These are phyloP conservation scores for Lomographa bimaculata DNA, from an alignment of 2,888 invertebrate species.

Conservation along the genomic window DNA sequence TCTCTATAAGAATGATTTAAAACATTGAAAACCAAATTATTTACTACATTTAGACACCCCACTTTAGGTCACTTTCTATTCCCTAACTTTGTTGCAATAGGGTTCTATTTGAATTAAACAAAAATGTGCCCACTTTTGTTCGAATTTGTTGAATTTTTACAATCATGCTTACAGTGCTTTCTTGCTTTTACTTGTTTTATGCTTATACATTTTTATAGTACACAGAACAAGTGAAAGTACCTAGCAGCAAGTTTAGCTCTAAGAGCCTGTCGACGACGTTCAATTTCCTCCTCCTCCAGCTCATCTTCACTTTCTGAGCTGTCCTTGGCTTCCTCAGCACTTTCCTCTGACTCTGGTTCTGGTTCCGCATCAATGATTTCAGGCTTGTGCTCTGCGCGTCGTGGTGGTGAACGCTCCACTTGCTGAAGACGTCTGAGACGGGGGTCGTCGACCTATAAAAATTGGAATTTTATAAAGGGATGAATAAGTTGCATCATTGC, in stretches of 20 bases:
- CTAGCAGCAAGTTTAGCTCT: constrained; percentile 74
- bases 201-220: too few species aligned
- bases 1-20: constrained; percentile 76
- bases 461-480: not conserved
- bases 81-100: too few species aligned
- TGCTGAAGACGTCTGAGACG: constrained; percentile 90
- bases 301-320: constrained; percentile 91
- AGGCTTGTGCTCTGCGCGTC: constrained; percentile 81
- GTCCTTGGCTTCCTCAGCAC: constrained; percentile 63
- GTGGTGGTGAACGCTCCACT: constrained; percentile 78
- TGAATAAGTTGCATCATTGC: too few species aligned
- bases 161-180: too few species aligned
- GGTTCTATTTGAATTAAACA: too few species aligned
- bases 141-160: too few species aligned
- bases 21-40: not conserved
- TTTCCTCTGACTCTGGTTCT: constrained; percentile 71
- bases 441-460: constrained; percentile 88
- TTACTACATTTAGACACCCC: too few species aligned
- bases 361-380: constrained; percentile 76
- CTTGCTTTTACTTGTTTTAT: too few species aligned
- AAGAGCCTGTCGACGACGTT: constrained; percentile 87
- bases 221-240: too few species aligned
- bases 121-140: too few species aligned
- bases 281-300: constrained; percentile 93
- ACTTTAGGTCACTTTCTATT: too few species aligned